These are phyloP conservation scores for Argyresthia albistria DNA, from an alignment of 2,888 invertebrate genomes.

Conservation along the genomic window DNA sequence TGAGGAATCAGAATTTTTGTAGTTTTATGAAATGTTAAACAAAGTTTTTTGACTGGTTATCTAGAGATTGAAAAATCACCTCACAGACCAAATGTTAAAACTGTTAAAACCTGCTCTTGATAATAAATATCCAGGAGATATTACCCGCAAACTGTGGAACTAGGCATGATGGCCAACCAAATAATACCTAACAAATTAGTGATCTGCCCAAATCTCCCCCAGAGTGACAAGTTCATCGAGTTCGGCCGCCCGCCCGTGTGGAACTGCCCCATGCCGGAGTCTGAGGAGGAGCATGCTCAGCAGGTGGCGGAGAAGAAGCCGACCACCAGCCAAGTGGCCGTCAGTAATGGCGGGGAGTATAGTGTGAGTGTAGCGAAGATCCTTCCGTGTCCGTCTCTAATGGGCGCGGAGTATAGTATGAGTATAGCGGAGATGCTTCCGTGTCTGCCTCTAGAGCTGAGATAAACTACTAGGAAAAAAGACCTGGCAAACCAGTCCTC, in stretches of 20 bases:
- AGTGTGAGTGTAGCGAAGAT: not conserved
- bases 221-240: conserved; percentile 82
- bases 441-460: not conserved
- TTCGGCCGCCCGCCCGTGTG: conserved; percentile 91
- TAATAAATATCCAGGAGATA: no score
- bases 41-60: no score
- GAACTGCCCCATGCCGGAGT: conserved; percentile 94
- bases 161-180: not conserved
- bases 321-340: conserved; percentile 6
- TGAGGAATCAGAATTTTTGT: no score
- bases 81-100: no score
- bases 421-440: no score
- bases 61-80: no score
- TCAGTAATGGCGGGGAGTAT: not conserved
- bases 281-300: conserved; percentile 50
- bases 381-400: no score
- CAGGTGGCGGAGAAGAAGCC: conserved; percentile 4
- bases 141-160: not conserved
- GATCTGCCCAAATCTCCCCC: not conserved
- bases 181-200: not conserved
- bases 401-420: no score
- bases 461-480: not conserved
- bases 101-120: no score
- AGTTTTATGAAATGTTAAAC: no score
- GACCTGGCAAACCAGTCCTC: no score